Conservation (phyloP, 1,140 invertebrate species). For the Macrocentrus cingulum region DNA sequence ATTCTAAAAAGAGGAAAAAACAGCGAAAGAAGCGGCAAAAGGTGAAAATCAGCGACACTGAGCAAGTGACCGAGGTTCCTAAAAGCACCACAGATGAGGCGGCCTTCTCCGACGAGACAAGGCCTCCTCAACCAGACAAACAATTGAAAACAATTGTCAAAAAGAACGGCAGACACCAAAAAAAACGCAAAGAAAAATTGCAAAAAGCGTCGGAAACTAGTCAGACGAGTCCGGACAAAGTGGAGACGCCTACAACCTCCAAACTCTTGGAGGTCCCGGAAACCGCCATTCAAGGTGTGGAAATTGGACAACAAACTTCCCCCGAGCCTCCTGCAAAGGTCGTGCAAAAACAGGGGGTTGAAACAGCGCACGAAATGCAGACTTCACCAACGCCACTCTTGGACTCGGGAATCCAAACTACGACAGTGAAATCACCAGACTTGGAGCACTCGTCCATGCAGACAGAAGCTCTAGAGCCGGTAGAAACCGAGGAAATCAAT, state of each 20-base stretch:
- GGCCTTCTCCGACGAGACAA: constrained; percentile 29
- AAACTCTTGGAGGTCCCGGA: too few relatives aligned
- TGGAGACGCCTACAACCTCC: too few relatives aligned
- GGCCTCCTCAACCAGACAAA: neutral
- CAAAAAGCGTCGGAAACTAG: too few relatives aligned
- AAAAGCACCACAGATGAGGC: constrained; percentile 45
- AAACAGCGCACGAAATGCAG: constrained; percentile 50
- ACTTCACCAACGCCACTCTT: constrained; percentile 56
- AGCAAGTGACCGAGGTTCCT: constrained; percentile 40
- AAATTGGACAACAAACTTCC: constrained; percentile 37
- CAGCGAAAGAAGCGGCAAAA: constrained; percentile 64
- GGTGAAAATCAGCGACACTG: constrained; percentile 45
- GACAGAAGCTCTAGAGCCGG: constrained; percentile 31
- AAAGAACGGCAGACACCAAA: constrained; percentile 27
- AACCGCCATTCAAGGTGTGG: too few relatives aligned
- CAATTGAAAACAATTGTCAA: constrained; percentile 2
- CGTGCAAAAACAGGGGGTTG: constrained; percentile 30
- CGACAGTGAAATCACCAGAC: constrained; percentile 32
- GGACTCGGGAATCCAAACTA: constrained; percentile 41
- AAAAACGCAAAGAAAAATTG: constrained; percentile 31
- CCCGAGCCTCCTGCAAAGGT: constrained; percentile 28
- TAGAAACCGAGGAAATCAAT: constrained; percentile 39
- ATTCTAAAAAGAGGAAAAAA: constrained; percentile 52
- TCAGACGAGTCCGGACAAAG: constrained; percentile 28
- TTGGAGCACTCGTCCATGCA: constrained; percentile 45